Base-by-base conservation (phyloP, 2,113 vertebrate species). In the Melanerpes aurifrons region DNA sequence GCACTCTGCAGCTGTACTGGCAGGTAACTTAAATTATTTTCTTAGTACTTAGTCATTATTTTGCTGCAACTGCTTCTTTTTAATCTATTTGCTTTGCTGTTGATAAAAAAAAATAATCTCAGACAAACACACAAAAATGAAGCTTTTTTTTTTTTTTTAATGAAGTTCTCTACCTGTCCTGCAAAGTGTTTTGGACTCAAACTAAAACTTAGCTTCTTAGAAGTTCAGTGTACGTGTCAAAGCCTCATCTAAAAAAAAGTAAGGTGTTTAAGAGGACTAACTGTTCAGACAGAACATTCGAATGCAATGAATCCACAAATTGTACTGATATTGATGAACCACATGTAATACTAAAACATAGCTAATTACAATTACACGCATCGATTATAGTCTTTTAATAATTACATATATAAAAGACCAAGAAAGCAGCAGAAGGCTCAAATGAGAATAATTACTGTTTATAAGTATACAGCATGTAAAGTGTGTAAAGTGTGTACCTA, bases 61-160 rank as follows among this genome's bases (percentile, higher is more conserved):
- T 76, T 80, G 57, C 35, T 75, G 64, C 19, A 90, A 57, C 62
- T 61, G 29, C 37, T 57, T 90, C 61, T 81, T 88, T 91, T 80
- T 35, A 76, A 86, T 53, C 10, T 59, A 54, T 58, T 25, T 16
- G 32, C 24, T 50, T 11, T 7, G 12, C 15, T 79, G 26, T 68
- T 77, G 40, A 6, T 22, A 19, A 50, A 59, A 40, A 82, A 31
- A 31, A 28, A 7, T 31, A 68, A 8, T 80, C 19, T 54, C 17
- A 85, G 89, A 22, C 48, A 50, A 50, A 50, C 48, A 50, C 81
- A 61, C 15, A 73, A 56, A 25, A 26, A 56, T 26, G 14, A 54
- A 50, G 48, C 15, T 45, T 15, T 48, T 19, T 48, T 21, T 50
- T 50, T 50, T 50, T 24, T 21, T 9, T 50, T 9, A 50, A 48